Conservation (phyloP, 2,797 vertebrate species). For the Microctenopoma stevenorrisi region DNA sequence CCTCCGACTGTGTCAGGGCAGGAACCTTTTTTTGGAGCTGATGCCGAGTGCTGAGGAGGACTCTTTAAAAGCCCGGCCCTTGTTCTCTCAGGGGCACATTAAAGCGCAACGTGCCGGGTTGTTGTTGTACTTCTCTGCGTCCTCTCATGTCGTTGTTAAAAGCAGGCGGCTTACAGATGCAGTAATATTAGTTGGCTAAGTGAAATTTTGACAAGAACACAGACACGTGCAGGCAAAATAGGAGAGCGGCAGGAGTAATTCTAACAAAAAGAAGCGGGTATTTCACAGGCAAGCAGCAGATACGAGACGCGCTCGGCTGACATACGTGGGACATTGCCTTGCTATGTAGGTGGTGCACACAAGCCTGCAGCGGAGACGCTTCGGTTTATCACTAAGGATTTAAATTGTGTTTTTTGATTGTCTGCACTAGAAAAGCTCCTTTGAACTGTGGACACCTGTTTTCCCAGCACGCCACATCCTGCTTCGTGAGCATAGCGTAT, state of each 20-base stretch:
- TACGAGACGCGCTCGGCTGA: slow-evolving; percentile 26
- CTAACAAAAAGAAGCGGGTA: slow-evolving; percentile 32
- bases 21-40: slow-evolving; percentile 67
- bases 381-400: slow-evolving; percentile 42
- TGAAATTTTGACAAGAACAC: slow-evolving; percentile 39
- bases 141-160: slow-evolving; percentile 62
- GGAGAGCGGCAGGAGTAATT: not conserved
- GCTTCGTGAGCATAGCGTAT: slow-evolving; percentile 35
- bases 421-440: slow-evolving; percentile 27
- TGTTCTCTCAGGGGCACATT: slow-evolving; percentile 69
- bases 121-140: slow-evolving; percentile 44
- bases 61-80: slow-evolving; percentile 70
- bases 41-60: slow-evolving; percentile 54
- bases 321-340: slow-evolving; percentile 45
- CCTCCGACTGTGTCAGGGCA: slow-evolving; percentile 56
- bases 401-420: slow-evolving; percentile 43
- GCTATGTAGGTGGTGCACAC: slow-evolving; percentile 55
- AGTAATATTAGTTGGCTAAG: slow-evolving; percentile 44
- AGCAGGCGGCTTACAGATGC: slow-evolving; percentile 56
- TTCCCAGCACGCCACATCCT: slow-evolving; percentile 13
- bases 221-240: slow-evolving; percentile 4
- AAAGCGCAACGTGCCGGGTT: slow-evolving; percentile 45
- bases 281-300: slow-evolving; percentile 34
- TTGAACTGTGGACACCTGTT: slow-evolving; percentile 21
- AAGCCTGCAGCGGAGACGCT: slow-evolving; percentile 29